phyloP scores from a whole-genome alignment of 2,797 vertebrate genomes.

The Neosalanx taihuensis region DNA sequence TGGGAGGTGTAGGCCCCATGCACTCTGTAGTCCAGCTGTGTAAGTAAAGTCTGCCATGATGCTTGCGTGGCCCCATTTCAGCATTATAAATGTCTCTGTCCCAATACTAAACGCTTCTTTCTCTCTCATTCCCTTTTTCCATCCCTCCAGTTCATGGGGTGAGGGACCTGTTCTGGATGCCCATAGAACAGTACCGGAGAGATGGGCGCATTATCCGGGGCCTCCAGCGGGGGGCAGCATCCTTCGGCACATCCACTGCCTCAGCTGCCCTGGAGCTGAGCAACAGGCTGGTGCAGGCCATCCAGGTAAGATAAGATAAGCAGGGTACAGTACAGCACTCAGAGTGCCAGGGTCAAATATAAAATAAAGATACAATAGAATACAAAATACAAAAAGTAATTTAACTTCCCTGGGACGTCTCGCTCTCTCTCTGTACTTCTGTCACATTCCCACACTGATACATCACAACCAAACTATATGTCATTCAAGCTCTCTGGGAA shows the following conservation, averaged over 20 bases:
- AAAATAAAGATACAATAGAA: no score
- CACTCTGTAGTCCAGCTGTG: conserved; percentile 92
- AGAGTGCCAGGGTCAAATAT: no score
- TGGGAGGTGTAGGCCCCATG: conserved; percentile 92
- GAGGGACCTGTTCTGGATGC: conserved; percentile 91
- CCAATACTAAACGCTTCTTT: not conserved
- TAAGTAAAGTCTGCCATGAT: conserved; percentile 63
- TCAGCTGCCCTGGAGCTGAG: conserved; percentile 92
- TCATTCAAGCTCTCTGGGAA: no score
- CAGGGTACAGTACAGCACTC: not conserved
- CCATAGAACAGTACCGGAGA: conserved; percentile 90
- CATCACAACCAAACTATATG: no score
- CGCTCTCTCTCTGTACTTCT: not conserved
- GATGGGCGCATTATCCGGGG: conserved; percentile 91
- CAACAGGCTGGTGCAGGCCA: conserved; percentile 93
- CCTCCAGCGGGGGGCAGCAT: conserved; percentile 90
- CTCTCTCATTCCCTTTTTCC: not conserved
- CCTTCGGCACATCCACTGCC: conserved; percentile 90
- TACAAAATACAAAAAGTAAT: no score
- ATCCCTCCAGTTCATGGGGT: conserved; percentile 82
- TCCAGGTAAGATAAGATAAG: conserved; percentile 76
- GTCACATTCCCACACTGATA: no score
- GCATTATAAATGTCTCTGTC: not conserved
- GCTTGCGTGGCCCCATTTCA: no score
- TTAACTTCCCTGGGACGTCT: not conserved